A percentile compares a stretch with the other conserved stretches of the same genome.
phyloP scores from a whole-genome alignment of 2,113 vertebrate genomes.

The Perca flavescens region DNA sequence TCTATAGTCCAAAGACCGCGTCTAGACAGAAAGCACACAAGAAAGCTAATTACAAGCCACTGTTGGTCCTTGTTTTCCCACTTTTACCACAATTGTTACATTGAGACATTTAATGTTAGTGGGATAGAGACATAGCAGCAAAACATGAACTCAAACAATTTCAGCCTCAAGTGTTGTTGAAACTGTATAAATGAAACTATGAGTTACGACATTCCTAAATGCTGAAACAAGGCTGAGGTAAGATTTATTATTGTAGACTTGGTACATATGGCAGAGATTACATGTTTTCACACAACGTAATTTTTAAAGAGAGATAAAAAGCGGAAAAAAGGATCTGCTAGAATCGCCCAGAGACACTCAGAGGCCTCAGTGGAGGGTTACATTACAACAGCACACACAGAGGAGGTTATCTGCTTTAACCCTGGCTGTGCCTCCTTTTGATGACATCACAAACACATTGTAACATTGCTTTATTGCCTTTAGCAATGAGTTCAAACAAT shows the following conservation, averaged over 20 bases:
- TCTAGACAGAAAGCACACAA: not conserved
- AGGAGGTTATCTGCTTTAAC: conserved; percentile 2
- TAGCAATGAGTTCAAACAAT: too few relatives aligned
- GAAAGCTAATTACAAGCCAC: not conserved
- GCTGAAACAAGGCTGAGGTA: not conserved
- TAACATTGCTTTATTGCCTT: too few relatives aligned
- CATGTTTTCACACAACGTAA: not conserved
- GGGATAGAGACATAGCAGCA: not conserved
- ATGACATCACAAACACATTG: conserved; percentile 14
- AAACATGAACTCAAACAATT: not conserved
- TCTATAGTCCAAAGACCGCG: conserved; percentile 4
- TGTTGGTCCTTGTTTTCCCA: not conserved
- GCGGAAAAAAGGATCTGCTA: not conserved
- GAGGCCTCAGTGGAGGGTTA: not conserved
- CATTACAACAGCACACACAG: not conserved
- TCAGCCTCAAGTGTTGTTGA: not conserved
- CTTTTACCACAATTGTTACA: not conserved
- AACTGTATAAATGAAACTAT: not conserved
- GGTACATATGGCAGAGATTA: not conserved
- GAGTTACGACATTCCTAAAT: not conserved
- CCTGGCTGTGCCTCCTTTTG: not conserved
- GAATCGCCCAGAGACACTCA: not conserved
- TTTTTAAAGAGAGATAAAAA: not conserved
- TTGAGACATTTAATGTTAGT: not conserved
- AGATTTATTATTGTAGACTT: not conserved